Evolutionary conservation across 1,140 invertebrate species (phyloP).

Genomic region (Rhagoletis pomonella): DNA sequence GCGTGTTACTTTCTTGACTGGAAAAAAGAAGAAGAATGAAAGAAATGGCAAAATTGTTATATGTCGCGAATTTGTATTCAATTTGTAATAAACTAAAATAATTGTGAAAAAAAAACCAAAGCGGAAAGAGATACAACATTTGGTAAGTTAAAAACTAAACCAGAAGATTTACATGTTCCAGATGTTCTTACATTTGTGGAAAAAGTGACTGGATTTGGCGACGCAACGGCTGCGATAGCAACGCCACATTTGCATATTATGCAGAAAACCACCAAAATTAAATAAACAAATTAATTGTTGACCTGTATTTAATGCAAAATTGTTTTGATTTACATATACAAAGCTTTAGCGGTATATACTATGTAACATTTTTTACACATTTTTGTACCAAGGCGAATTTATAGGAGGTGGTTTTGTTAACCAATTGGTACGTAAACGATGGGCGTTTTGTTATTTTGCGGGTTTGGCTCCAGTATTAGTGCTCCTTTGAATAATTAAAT

Average conservation of each 20-base stretch:
- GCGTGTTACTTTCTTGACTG: background rate
- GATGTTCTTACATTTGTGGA: background rate
- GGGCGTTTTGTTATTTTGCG: no score
- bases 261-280: no score
- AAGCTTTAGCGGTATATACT: no score
- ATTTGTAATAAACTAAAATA: background rate
- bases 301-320: no score
- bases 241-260: background rate
- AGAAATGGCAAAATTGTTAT: background rate
- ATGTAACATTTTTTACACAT: no score
- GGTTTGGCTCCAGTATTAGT: no score
- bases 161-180: background rate
- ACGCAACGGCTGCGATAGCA: background rate
- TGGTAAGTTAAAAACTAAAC: background rate
- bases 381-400: no score
- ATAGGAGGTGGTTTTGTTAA: no score
- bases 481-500: no score
- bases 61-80: slow-evolving; percentile 20
- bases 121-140: background rate
- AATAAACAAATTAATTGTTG: no score
- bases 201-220: background rate
- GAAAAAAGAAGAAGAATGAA: background rate
- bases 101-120: background rate
- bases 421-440: no score
- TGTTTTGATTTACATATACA: no score